Conservation (phyloP, 2,797 vertebrate genomes). For the Macropus fuliginosus region DNA sequence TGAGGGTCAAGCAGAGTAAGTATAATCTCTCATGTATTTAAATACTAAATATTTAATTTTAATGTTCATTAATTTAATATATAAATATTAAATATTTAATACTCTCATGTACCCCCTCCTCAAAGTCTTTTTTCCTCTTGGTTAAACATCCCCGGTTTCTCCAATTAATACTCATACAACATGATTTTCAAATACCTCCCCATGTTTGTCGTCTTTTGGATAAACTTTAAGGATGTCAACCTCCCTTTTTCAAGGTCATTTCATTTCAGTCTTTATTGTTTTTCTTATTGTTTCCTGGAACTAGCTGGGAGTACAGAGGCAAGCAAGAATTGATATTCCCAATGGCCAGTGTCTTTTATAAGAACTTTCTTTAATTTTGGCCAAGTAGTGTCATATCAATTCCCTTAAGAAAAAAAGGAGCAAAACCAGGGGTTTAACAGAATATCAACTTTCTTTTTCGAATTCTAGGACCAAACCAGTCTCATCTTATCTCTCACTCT, state of each 20-base stretch:
- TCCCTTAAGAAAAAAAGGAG: background rate
- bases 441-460: background rate
- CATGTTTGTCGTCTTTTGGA: background rate
- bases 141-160: background rate
- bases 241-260: background rate
- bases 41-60: too few relatives aligned
- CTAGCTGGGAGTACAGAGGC: constrained; percentile 4
- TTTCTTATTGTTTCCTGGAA: background rate
- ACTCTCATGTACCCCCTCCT: background rate
- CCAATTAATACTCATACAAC: background rate
- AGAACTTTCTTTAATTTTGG: background rate
- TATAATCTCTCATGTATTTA: background rate
- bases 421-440: background rate
- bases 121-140: background rate
- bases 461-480: background rate
- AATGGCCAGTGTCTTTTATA: background rate
- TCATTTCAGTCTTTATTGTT: background rate
- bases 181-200: background rate
- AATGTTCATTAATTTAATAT: too few relatives aligned
- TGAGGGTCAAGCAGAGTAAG: background rate
- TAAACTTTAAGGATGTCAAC: background rate
- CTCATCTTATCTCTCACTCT: background rate
- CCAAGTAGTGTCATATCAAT: background rate
- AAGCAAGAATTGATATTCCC: background rate
- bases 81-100: background rate